Base-by-base conservation (phyloP, 1,140 invertebrate species). In the Drosophila pallidifrons region DNA sequence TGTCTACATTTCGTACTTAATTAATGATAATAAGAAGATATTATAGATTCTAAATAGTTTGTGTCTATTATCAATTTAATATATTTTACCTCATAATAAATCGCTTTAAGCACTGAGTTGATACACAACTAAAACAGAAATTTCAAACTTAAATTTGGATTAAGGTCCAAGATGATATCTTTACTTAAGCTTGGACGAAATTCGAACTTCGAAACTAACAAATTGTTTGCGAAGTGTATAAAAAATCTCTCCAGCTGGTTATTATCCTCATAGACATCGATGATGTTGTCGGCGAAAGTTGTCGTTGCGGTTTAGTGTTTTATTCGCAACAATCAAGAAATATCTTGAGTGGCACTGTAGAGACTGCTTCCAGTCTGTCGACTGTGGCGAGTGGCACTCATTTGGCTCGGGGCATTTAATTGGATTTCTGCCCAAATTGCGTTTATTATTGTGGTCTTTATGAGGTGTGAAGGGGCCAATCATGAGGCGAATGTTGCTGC, bases 401-500 rank as follows among this genome's bases (percentile, higher is more conserved):
- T 77, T 82, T 87, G 82, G 38, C 72, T 61, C 47, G 69, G 49
- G 74, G 55, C 74, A 88, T 87, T 88, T 87, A 87, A 87, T 87
- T 87, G 83, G 83, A 87, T 87, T 87, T 89, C 74, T 87, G 83
- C 80, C 87, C 82, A 88, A 87, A 87, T 87, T 87, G 85, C 83
- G 83, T 88, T 87, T 87, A 87, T 87, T 88, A 88, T 80, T 87
- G 83, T 75, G 77, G 73, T 75, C 80, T 80, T 88, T 89, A 88
- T 88, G 83, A 88, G 85, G 83, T 88, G 83, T 74, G 85, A 88
- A 88, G 83, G 77, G 74, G 80, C 83, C 80, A 87, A 77, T 80
- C 75, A 87, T 72, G 59, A 57, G 32, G 49, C 58, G 43, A 47
- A 35, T 63, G 25, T 60, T 35, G 59, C 30, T 38, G 60, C 15